Percentiles rank a stretch among this genome's conserved stretches.
Conservation (phyloP, 2,888 invertebrate species). For the Tetranychus truncatus region DNA sequence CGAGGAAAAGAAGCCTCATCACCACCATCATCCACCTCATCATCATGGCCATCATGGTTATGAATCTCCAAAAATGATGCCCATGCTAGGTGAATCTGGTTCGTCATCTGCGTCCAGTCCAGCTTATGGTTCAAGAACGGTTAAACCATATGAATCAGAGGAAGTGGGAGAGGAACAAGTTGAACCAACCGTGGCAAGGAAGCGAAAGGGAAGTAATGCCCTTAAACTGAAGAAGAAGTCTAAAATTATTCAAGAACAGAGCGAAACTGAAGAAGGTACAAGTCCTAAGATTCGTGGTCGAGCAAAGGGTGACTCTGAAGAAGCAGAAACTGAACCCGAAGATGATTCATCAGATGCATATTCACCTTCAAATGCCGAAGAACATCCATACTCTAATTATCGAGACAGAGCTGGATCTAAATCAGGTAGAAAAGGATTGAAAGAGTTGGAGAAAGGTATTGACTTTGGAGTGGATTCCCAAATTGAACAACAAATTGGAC, state of each 20-base stretch:
- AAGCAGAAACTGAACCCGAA: background rate
- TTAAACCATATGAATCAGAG: background rate
- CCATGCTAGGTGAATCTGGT: background rate
- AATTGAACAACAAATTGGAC: background rate
- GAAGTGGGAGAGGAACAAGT: background rate
- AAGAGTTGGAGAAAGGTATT: slow-evolving; percentile 1
- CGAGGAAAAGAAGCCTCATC: background rate
- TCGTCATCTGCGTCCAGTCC: background rate
- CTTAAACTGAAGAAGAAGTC: background rate
- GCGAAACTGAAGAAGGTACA: background rate
- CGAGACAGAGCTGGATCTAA: background rate
- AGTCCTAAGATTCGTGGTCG: background rate
- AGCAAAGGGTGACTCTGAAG: background rate
- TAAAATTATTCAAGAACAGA: background rate
- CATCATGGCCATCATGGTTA: background rate
- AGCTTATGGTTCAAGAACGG: background rate
- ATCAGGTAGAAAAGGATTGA: background rate
- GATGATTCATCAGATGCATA: background rate
- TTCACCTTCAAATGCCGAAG: background rate
- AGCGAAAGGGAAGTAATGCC: background rate
- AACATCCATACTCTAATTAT: background rate
- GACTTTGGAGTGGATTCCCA: background rate
- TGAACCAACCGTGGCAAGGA: background rate
- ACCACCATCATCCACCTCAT: background rate
- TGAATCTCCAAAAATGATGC: slow-evolving; percentile 5